Conservation (phyloP, 2,113 vertebrate genomes). For the Aspiorhynchus laticeps region DNA sequence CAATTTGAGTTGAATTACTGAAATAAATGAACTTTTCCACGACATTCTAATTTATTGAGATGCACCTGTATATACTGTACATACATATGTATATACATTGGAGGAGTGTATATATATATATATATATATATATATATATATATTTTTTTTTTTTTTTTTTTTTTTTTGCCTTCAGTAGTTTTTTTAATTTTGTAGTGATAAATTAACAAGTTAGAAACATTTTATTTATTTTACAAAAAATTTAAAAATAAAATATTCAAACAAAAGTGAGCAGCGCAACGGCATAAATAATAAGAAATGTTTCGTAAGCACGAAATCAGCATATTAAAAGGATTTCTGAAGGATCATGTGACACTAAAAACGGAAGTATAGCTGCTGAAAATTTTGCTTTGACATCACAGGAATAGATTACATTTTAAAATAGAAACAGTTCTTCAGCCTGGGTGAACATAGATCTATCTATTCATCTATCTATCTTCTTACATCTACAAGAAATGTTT, state of each 20-base stretch:
- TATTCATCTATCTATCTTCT: not conserved
- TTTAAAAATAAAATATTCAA: too few species aligned
- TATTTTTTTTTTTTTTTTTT: too few species aligned
- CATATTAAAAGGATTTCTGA: not conserved
- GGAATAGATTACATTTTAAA: not conserved
- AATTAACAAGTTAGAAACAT: not conserved
- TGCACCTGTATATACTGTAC: too few species aligned
- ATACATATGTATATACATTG: too few species aligned
- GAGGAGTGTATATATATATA: too few species aligned
- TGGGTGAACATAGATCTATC: not conserved
- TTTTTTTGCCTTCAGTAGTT: not conserved
- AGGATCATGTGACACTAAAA: not conserved
- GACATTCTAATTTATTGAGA: too few species aligned
- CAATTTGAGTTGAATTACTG: too few species aligned
- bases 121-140: too few species aligned
- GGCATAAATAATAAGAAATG: not conserved
- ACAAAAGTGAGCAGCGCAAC: too few species aligned
- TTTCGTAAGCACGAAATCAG: not conserved
- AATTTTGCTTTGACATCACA: not conserved
- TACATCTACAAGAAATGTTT: not conserved
- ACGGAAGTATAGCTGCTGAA: not conserved
- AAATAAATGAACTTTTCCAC: too few species aligned
- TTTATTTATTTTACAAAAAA: too few species aligned
- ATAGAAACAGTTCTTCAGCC: not conserved
- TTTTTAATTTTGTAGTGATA: not conserved